These are phyloP conservation scores for Callopanchax toddi DNA, from an alignment of 2,113 vertebrate species.

Conservation along the genomic window DNA sequence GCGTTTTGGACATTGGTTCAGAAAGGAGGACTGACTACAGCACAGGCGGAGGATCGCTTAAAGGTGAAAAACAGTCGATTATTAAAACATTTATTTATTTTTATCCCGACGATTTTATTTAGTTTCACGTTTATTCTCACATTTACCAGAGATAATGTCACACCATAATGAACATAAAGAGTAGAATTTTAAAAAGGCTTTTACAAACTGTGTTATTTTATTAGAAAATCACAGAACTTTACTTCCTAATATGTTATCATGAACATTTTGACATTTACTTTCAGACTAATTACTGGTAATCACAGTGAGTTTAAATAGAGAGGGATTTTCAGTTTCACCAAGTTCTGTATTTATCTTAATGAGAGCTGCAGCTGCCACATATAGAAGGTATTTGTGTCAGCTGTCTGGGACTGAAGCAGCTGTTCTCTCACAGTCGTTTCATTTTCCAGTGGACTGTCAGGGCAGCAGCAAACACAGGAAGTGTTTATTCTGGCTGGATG, in stretches of 20 bases:
- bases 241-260: background rate
- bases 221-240: background rate
- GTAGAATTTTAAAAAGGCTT: too few relatives aligned
- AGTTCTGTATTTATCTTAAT: background rate
- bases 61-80: slow-evolving; percentile 74
- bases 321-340: background rate
- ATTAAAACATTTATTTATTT: background rate
- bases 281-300: too few relatives aligned
- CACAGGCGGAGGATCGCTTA: slow-evolving; percentile 87
- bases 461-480: slow-evolving; percentile 24
- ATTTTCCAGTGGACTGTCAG: slow-evolving; percentile 6
- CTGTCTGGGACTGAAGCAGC: slow-evolving; percentile 28
- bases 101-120: too few relatives aligned
- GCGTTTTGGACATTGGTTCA: slow-evolving; percentile 95
- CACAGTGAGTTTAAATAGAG: too few relatives aligned
- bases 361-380: slow-evolving; percentile 3
- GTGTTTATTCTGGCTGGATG: slow-evolving; percentile 8
- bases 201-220: too few relatives aligned
- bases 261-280: slow-evolving; percentile 4
- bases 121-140: too few relatives aligned
- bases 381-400: slow-evolving; percentile 9
- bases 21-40: slow-evolving; percentile 86
- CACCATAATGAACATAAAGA: too few relatives aligned
- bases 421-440: slow-evolving; percentile 24
- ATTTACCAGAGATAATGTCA: too few relatives aligned